Conservation (phyloP, 2,797 vertebrate species). For the Scyliorhinus canicula region DNA sequence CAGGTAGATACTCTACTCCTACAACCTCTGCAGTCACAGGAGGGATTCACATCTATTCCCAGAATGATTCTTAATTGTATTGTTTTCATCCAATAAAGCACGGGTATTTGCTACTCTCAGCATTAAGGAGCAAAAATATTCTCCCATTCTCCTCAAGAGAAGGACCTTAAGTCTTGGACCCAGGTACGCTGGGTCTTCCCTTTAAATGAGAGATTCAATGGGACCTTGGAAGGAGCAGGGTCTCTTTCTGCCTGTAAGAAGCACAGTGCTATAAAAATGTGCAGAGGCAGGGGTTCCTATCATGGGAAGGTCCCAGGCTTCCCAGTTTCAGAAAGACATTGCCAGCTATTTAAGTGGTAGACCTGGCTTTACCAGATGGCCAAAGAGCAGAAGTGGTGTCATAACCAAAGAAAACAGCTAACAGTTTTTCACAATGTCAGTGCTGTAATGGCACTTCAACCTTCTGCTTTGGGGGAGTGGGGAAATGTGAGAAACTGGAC, state of each 20-base stretch:
- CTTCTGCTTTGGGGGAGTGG: neutral
- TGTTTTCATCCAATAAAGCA: neutral
- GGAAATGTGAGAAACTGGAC: neutral
- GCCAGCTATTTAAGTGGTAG: neutral
- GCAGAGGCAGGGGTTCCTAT: neutral
- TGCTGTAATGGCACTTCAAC: neutral
- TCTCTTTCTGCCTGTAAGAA: neutral
- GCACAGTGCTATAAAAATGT: too few relatives aligned
- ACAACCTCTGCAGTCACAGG: neutral
- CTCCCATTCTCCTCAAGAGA: neutral
- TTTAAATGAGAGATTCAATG: neutral
- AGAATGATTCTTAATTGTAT: neutral
- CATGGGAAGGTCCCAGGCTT: neutral
- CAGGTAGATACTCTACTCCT: neutral
- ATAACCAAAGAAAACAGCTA: neutral
- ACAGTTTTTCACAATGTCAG: neutral
- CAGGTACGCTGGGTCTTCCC: neutral
- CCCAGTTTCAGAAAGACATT: neutral
- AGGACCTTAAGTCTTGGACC: too few relatives aligned
- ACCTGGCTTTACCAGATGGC: neutral
- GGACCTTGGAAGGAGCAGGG: neutral
- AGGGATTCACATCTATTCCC: neutral
- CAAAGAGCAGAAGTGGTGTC: neutral
- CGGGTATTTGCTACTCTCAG: neutral
- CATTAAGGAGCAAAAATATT: neutral